Base-by-base conservation (phyloP, 2,888 invertebrate species). In the Anthrax anthrax region DNA sequence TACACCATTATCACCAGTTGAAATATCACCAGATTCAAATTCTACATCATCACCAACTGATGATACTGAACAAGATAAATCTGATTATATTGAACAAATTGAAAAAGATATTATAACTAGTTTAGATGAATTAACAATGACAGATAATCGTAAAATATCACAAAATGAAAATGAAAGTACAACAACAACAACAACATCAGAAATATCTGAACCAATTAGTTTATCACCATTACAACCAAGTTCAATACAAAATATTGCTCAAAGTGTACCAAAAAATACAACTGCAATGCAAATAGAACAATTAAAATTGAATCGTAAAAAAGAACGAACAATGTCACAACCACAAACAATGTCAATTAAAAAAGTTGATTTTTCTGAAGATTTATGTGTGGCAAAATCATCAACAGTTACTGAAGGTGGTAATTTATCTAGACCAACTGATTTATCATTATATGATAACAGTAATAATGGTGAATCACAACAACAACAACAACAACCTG, bases 361-460 rank as follows among this genome's bases (percentile, higher is more conserved):
- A 48, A 61, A 60, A 18, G 64, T 65, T n/a, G 66, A 73, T 61
- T 61, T 65, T 59, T 52, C 58, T 43, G 57, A 64, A 50, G 60
- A 62, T 45, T 55, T 55, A 47, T 42, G 51, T 14, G 42, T 56
- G 36, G 48, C 54, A 37, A 56, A 55, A 47, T 54, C 55, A 3
- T 32, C 57, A 32, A 48, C 54, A 41, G 49, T 60, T 50, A 50
- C 57, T 52, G 52, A 62, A 58, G 57, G 62, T 45, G 53, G 51
- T 50, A 59, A 65, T 48, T 56, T 62, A 13, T 65, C 66, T 16
- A 70, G 82, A 46, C 83, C 83, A 13, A 77, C 76, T 56, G 77
- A 80, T 65, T 69, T 84, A 54, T 77, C 79, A 43, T 68, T 80
- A 42, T 69, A 72, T 48, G 75, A 73, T 19, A 43, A 53, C 19